A percentile compares a stretch with the other conserved stretches of the same genome.
Conservation (phyloP, 2,113 vertebrate genomes). For the Neodontobutis hainanensis region DNA sequence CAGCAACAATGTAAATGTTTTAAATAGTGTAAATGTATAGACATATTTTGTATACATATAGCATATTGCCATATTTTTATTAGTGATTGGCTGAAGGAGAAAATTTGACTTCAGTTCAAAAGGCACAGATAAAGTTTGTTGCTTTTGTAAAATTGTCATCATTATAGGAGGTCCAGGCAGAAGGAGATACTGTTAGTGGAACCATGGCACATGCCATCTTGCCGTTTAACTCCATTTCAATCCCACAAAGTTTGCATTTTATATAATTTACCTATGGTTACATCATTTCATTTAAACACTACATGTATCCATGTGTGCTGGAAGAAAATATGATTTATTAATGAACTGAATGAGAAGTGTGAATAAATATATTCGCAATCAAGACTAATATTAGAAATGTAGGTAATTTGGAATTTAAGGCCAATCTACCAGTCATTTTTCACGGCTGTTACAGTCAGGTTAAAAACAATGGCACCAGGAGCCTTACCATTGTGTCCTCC, state of each 20-base stretch:
- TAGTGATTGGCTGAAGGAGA: conserved; percentile 52
- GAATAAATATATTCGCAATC: background rate
- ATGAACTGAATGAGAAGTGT: background rate
- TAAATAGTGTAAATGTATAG: conserved; percentile 83
- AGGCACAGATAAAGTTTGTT: conserved; percentile 26
- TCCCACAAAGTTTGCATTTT: too few relatives aligned
- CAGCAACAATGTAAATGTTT: conserved; percentile 78
- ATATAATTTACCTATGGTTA: background rate
- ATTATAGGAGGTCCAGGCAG: background rate
- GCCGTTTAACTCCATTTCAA: too few relatives aligned
- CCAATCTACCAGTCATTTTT: conserved; percentile 12
- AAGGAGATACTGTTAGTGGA: background rate
- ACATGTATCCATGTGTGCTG: background rate
- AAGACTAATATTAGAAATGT: too few relatives aligned
- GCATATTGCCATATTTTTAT: conserved; percentile 79
- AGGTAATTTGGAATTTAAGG: background rate
- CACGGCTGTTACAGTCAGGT: conserved; percentile 4
- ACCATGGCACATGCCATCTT: background rate
- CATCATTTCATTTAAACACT: background rate
- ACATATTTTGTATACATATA: conserved; percentile 83
- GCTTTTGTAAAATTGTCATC: too few relatives aligned
- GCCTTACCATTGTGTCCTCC: conserved; percentile 43
- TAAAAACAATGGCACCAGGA: conserved; percentile 15
- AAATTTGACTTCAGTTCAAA: conserved; percentile 30
- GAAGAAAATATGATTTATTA: background rate